phyloP scores from a whole-genome alignment of 1,140 invertebrate species.

The Drosophila takahashii region DNA sequence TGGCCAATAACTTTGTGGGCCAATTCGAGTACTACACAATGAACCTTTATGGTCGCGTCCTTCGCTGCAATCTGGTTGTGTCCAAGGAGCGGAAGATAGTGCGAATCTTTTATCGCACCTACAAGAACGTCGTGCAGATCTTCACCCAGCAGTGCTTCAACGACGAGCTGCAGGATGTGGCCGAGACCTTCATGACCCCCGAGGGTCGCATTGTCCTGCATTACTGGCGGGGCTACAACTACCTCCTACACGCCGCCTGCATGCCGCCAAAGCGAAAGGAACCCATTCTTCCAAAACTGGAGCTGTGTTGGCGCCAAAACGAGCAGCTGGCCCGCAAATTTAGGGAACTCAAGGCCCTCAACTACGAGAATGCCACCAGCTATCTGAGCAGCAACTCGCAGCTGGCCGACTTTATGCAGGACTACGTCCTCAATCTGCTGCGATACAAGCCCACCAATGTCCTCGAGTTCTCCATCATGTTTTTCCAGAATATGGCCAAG shows the following conservation, averaged over 20 bases:
- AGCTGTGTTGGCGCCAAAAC: slow-evolving; percentile 75
- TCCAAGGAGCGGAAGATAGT: slow-evolving; percentile 74
- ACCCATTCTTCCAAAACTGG: slow-evolving; percentile 54
- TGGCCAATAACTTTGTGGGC: slow-evolving; percentile 72
- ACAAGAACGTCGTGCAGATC: slow-evolving; percentile 59
- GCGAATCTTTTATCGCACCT: slow-evolving; percentile 74
- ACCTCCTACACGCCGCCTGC: slow-evolving; percentile 68
- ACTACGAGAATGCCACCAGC: slow-evolving; percentile 64
- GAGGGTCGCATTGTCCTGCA: slow-evolving; percentile 68
- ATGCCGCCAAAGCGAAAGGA: slow-evolving; percentile 45
- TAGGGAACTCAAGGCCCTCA: slow-evolving; percentile 54
- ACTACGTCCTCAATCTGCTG: slow-evolving; percentile 68
- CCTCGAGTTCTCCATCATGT: slow-evolving; percentile 74
- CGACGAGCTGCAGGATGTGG: slow-evolving; percentile 70
- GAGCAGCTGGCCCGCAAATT: slow-evolving; percentile 39
- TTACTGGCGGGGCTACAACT: slow-evolving; percentile 72
- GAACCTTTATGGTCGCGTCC: slow-evolving; percentile 69
- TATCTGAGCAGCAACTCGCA: slow-evolving; percentile 60
- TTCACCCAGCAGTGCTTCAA: slow-evolving; percentile 77
- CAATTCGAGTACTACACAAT: slow-evolving; percentile 75
- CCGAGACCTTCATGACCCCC: slow-evolving; percentile 70
- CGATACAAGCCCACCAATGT: slow-evolving; percentile 76
- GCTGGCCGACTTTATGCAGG: slow-evolving; percentile 71
- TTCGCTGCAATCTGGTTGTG: slow-evolving; percentile 65
- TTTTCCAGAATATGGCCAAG: slow-evolving; percentile 70